Conservation (phyloP, 2,113 vertebrate genomes). For the Garra rufa region DNA sequence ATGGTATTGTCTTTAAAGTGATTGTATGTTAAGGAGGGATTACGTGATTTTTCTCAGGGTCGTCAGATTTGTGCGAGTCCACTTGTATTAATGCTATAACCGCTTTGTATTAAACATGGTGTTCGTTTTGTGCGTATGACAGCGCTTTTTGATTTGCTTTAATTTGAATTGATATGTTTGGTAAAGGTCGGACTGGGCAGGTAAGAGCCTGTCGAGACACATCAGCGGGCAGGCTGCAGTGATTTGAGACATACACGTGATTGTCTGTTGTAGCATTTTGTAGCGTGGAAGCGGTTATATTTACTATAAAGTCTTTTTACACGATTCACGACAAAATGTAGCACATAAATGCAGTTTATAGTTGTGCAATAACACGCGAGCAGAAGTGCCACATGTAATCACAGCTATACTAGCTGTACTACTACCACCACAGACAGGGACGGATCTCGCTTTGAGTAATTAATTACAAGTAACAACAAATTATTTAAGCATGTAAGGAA, state of each 20-base stretch:
- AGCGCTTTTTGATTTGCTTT: not conserved
- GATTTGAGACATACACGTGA: constrained; percentile 11
- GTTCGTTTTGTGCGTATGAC: not conserved
- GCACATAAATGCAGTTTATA: not conserved
- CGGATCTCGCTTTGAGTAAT: not conserved
- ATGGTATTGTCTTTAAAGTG: not conserved
- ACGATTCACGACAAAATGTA: not conserved
- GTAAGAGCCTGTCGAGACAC: not conserved
- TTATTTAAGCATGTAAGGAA: not conserved
- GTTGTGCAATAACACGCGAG: not conserved
- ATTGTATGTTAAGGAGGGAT: not conserved
- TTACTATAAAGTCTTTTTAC: not conserved
- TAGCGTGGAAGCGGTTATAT: not conserved
- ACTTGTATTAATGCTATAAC: not conserved
- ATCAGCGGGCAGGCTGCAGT: not conserved
- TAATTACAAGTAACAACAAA: not conserved
- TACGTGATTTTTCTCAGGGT: not conserved
- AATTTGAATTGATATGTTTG: not conserved
- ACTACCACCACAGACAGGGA: not conserved
- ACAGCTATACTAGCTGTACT: not conserved
- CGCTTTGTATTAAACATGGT: not conserved
- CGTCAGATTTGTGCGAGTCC: not conserved
- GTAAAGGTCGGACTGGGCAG: not conserved
- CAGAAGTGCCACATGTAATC: not conserved
- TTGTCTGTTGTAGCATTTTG: constrained; percentile 4